Evolutionary conservation across 2,113 vertebrate species (phyloP).

Genomic region (Morone chrysops): DNA sequence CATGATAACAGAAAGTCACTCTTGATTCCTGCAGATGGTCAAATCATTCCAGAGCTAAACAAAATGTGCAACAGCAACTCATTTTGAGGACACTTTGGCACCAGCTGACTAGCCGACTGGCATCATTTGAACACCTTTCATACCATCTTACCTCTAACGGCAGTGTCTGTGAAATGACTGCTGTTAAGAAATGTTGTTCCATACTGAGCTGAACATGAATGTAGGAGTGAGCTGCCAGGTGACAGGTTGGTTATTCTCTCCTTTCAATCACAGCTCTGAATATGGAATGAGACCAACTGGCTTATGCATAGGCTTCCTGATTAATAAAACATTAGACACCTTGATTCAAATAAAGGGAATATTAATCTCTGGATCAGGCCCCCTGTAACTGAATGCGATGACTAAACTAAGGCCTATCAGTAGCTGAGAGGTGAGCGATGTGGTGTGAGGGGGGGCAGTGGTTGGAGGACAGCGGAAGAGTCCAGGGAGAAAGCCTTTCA

Average conservation of each 20-base stretch:
- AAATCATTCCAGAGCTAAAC: background rate
- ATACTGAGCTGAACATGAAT: constrained; percentile 1
- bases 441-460: background rate
- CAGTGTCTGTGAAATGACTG: constrained; percentile 34
- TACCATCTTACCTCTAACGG: constrained; percentile 13
- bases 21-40: constrained; percentile 2
- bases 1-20: background rate
- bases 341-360: constrained; percentile 48
- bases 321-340: constrained; percentile 77
- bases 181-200: constrained; percentile 25
- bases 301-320: constrained; percentile 60
- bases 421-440: constrained; percentile 6
- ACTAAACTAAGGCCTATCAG: constrained; percentile 8
- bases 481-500: constrained; percentile 53
- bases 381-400: constrained; percentile 15
- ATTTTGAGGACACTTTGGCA: background rate
- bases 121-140: constrained; percentile 11
- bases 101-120: background rate
- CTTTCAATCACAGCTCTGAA: constrained; percentile 54
- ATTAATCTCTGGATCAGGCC: constrained; percentile 59
- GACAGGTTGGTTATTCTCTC: constrained; percentile 35
- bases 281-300: constrained; percentile 60
- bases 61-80: background rate
- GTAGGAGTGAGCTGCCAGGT: constrained; percentile 48
- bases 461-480: constrained; percentile 39